Evolutionary conservation across 2,888 invertebrate species (phyloP).

Genomic region (Thysanoteuthis rhombus): DNA sequence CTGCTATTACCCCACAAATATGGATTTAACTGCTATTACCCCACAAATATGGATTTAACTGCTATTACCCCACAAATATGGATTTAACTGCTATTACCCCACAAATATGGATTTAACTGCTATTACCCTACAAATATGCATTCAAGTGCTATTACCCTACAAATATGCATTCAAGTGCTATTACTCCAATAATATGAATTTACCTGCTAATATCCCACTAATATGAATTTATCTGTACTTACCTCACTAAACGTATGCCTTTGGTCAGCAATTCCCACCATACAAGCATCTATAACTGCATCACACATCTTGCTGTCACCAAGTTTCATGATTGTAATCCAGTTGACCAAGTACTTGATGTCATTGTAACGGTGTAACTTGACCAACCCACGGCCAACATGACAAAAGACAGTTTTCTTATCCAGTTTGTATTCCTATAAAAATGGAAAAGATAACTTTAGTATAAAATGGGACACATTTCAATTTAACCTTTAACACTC

Average conservation of each 20-base stretch:
- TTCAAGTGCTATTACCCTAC: too few relatives aligned
- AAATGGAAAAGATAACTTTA: neutral
- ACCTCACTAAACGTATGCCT: constrained; percentile 52
- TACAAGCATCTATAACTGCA: constrained; percentile 63
- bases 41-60: too few relatives aligned
- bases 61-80: too few relatives aligned
- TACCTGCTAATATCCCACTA: neutral
- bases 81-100: too few relatives aligned
- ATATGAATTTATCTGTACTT: neutral
- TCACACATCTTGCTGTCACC: constrained; percentile 59
- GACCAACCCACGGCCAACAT: constrained; percentile 58
- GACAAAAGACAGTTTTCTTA: constrained; percentile 55
- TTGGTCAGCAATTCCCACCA: constrained; percentile 59
- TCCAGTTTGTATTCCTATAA: constrained; percentile 61
- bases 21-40: too few relatives aligned
- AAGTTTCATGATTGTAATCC: constrained; percentile 51
- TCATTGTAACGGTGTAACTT: constrained; percentile 49
- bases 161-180: too few relatives aligned
- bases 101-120: too few relatives aligned
- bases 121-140: too few relatives aligned
- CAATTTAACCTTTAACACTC: too few relatives aligned
- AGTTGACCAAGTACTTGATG: constrained; percentile 56
- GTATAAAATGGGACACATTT: neutral
- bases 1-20: too few relatives aligned
- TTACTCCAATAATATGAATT: too few relatives aligned